Base-by-base conservation (phyloP, 2,888 invertebrate species). In the Teleogryllus oceanicus region DNA sequence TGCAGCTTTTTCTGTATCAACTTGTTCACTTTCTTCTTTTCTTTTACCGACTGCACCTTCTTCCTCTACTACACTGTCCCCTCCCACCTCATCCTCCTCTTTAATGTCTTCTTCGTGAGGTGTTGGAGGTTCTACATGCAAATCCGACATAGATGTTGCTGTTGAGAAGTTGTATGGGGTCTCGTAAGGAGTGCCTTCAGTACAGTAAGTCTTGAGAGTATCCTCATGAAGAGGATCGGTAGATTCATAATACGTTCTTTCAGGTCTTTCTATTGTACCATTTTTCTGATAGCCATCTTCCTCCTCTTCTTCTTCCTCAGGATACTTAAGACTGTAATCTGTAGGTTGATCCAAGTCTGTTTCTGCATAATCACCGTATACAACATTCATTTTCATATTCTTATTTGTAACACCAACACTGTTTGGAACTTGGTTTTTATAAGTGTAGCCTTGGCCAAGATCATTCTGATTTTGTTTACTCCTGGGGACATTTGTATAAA, bases 311-410 rank as follows among this genome's bases (percentile, higher is more conserved):
- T 94, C 94, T 84, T 94, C 94, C 86, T 97, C 96, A 0, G 94
- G 94, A 86, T 96, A 97, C 49, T 95, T 90, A 80, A 96, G 88
- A 83, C 97, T 96, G 85, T 96, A 97, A 88, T 97, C 95, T 0
- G 97, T 97, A 0, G 96, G 96, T 86, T 96, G 96, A 86, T 96
- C 96, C 78, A 96, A 87, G 87, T 97, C 96, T 0, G 96, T 96
- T 87, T 96, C 96, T 75, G 96, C 94, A 86, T 95, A 95, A 86
- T 94, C 92, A 2, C 92, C 90, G 80, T 86, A 87, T 21, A 82
- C 81, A n/a, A 82, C 81, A 77, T 81, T 83, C 84, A 78, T 85
- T 84, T 4, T 84, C 82, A 79, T 84, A 85, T 81, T 85, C 84
- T 78, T 87, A 84, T 18, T 86, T 83, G 16, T 77, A 37, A 49